Evolutionary conservation across 2,113 vertebrate genomes (phyloP), one percentile per base, ranked within the genome.

Genomic region (Lethenteron camtschaticum): DNA sequence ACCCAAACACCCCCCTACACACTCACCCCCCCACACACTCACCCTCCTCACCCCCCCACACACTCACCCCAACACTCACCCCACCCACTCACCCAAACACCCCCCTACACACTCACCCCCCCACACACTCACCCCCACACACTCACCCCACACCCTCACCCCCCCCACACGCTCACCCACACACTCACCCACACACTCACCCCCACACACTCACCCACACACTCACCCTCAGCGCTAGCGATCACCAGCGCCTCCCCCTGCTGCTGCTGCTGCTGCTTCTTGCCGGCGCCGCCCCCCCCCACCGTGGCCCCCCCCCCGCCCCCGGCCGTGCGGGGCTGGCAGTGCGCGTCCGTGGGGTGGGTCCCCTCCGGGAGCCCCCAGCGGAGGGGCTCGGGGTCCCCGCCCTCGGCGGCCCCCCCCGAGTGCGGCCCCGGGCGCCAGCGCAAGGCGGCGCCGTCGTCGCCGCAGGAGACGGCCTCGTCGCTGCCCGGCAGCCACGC

Each of bases 211-310:
- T n/a, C n/a, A n/a, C n/a, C n/a, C n/a, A n/a, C 68, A 73, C 69
- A 70, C 83, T 86, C 82, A 83, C 92, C 94, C 79, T 96, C 89
- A 73, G 89, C 89, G 79, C 89, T 95, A 55, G 88, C 92, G 1
- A 99, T 86, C 57, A 87, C 89, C 77, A 91, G 95, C 71, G 77
- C 83, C 73, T 99, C 94, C 0, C 85, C 78, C 8, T 80, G 77
- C 73, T 90, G 90, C 76, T 87, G 96, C 82, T 88, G 96, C 41
- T 14, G n/a, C n/a, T n/a, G n/a, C n/a, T n/a, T n/a, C 14, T 14
- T n/a, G 20, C 60, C 20, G 14, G 5, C 14, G 20, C 14, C 60
- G 20, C n/a, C 80, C 80, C 56, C 82, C 82, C n/a, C n/a, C n/a
- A n/a, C n/a, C n/a, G n/a, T n/a, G n/a, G n/a, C n/a, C n/a, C n/a